These are phyloP conservation scores for Eupsittula cactorum DNA, from an alignment of 2,113 vertebrate genomes.

Conservation along the genomic window DNA sequence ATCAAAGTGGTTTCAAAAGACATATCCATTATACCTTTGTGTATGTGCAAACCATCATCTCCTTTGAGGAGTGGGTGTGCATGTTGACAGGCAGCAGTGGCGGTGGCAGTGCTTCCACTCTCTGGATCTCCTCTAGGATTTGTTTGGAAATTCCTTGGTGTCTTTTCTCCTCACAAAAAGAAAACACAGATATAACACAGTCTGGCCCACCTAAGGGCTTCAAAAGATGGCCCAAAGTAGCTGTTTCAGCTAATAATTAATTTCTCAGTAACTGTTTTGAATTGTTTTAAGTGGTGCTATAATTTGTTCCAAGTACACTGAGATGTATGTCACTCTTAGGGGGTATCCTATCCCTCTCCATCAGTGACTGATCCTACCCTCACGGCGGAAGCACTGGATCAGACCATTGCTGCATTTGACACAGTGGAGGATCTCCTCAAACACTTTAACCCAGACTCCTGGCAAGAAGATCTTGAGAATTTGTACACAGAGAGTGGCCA, in stretches of 20 bases:
- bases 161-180: neutral
- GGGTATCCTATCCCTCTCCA: constrained; percentile 69
- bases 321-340: constrained; percentile 79
- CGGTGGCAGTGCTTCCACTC: neutral
- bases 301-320: constrained; percentile 63
- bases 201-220: neutral
- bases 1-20: neutral
- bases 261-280: neutral
- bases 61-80: neutral
- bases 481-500: constrained; percentile 84
- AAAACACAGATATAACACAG: neutral
- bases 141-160: neutral
- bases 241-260: neutral
- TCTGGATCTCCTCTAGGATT: neutral
- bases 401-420: constrained; percentile 87
- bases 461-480: constrained; percentile 91
- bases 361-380: constrained; percentile 82
- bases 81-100: neutral
- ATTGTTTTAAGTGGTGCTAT: constrained; percentile 12
- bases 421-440: constrained; percentile 91
- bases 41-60: neutral
- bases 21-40: neutral
- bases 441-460: constrained; percentile 88
- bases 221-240: neutral
- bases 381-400: constrained; percentile 84